Evolutionary conservation across 2,113 vertebrate genomes (phyloP), one percentile per base, ranked within the genome.

Genomic region (Platichthys flesus): DNA sequence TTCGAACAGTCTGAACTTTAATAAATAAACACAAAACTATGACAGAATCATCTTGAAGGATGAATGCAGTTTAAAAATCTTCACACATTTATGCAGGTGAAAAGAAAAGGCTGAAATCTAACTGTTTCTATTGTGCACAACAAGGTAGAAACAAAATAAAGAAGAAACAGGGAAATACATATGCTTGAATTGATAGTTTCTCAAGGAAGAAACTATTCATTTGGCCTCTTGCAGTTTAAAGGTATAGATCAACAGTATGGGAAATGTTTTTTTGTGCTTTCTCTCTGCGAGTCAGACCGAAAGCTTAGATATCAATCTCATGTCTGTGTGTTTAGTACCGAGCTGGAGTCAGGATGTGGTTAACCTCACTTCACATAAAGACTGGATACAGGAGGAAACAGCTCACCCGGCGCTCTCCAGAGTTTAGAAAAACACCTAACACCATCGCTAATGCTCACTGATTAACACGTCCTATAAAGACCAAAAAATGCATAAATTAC

Each of bases 311-410:
- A 60, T 60, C 58, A 37, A 37, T 35, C 28, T 37, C 56, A 57
- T 28, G 56, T 57, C 56, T 57, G 56, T 56, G 54, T 26, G 56
- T 57, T 57, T 28, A 57, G 56, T 16, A 7, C 23, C 6, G 58
- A 60, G 31, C 58, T 40, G 35, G 59, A 40, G 20, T 40, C 31
- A 21, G 59, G 59, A 40, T 62, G 31, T 62, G 59, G 59, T 31
- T 31, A 59, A 59, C 15, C 57, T 31, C 5, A 23, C 21, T 57
- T 57, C 12, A 57, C 56, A 31, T 40, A 21, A 37, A 62, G 20
- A 37, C 31, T 62, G 31, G 31, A 14, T 13, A 61, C 31, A 12
- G 20, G 59, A 61, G 31, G 18, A 31, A 28, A 9, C 26, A 18
- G 57, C 26, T 31, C 51, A n/a, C 18, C 51, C 20, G 8, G 26